Evolutionary conservation across 1,140 invertebrate species (phyloP).

Genomic region (Ladona fulva): DNA sequence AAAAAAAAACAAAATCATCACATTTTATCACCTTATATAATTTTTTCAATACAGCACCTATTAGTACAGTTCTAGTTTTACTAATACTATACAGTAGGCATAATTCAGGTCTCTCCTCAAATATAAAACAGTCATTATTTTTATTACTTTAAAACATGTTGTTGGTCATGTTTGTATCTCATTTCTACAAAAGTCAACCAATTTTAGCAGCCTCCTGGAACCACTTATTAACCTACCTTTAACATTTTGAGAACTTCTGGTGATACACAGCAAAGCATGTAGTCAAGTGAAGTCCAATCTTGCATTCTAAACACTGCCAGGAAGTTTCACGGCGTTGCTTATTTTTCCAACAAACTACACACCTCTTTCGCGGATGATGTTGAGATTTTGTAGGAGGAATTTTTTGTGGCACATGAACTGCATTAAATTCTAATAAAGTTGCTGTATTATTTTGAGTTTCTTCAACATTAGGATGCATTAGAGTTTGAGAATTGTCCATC

Average conservation of each 20-base stretch:
- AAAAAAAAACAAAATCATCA: too few species aligned
- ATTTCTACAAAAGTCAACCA: too few species aligned
- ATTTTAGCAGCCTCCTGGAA: too few species aligned
- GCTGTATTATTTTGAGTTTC: not conserved
- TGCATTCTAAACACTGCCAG: not conserved
- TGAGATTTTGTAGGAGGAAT: not conserved
- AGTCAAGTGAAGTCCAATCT: constrained; percentile 5
- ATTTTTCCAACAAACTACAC: not conserved
- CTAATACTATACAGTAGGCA: too few species aligned
- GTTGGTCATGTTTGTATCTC: too few species aligned
- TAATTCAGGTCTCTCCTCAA: too few species aligned
- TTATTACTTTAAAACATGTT: too few species aligned
- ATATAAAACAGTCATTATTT: too few species aligned
- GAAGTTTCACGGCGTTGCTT: not conserved
- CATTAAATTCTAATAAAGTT: not conserved
- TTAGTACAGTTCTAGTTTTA: too few species aligned
- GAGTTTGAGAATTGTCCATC: not conserved
- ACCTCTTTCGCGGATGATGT: not conserved
- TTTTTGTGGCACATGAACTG: not conserved
- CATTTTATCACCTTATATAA: too few species aligned
- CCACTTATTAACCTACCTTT: not conserved
- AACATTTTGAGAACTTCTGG: not conserved
- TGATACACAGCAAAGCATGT: not conserved
- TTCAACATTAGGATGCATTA: not conserved
- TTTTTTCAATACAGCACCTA: too few species aligned